Evolutionary conservation across 2,888 invertebrate species (phyloP), one percentile per base, ranked within the genome.

Genomic region (Taphrorychus bicolor): DNA sequence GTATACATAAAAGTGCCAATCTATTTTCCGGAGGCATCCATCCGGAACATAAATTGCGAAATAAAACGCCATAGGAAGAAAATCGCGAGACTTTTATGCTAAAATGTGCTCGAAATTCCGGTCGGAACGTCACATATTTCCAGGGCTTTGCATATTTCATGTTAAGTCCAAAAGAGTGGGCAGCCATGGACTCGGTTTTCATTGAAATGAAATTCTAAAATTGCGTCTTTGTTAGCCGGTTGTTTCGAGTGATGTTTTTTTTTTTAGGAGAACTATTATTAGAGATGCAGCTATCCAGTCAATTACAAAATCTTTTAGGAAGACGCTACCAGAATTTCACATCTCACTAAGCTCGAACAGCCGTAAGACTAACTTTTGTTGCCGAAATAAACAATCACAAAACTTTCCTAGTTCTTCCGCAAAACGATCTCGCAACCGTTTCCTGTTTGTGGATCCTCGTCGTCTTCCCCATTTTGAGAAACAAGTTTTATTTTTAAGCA

Each of bases 1-100:
- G 68, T 53, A 64, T 59, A 68, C 48, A 68, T 68, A 62, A 68
- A 68, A 59, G 24, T 68, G 68, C 62, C 68, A 70, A 62, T 71
- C 65, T 66, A 66, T 66, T 32, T 32, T 66, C 59, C 53, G 49
- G 59, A 61, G 16, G 48, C 56, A 60, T 54, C 57, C 57, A 57
- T 64, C 57, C 64, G 57, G 53, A 45, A 59, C 41, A 59, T 59
- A 66, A 66, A 66, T 59, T 66, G 45, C 59, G 59, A 60, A 66
- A 59, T 66, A 66, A 66, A 66, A 60, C 59, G 45, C 59, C 59
- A 45, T 54, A 40, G 65, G 54, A 42, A 54, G 52, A 60, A 66
- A 66, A 66, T 66, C 66, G 59, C 41, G 66, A 23, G 66, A 51
- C 41, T 52, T 59, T 52, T 65, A 65, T 52, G 40, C 19, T 51